Conservation (phyloP, 2,888 invertebrate genomes). For the Protophormia terraenovae region DNA sequence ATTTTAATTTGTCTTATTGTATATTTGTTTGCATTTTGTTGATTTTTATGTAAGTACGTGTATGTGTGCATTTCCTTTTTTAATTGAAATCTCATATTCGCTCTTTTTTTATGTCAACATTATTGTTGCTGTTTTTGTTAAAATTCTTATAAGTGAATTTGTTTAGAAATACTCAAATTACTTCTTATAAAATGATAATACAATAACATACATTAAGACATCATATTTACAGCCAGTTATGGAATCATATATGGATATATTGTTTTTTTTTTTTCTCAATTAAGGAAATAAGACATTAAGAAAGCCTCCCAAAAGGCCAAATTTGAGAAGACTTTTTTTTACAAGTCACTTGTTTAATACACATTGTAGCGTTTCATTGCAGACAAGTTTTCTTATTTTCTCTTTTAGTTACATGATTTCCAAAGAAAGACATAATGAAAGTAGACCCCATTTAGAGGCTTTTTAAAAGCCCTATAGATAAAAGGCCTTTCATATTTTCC, state of each 20-base stretch:
- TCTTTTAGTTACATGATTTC: too few species aligned
- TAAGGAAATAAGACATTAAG: too few species aligned
- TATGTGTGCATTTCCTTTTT: constrained; percentile 52
- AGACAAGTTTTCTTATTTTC: too few species aligned
- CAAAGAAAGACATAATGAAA: too few species aligned
- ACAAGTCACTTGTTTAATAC: too few species aligned
- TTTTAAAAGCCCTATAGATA: too few species aligned
- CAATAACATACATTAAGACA: constrained; percentile 54
- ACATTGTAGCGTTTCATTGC: too few species aligned
- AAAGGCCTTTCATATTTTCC: too few species aligned
- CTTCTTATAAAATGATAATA: constrained; percentile 59
- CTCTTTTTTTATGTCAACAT: constrained; percentile 32
- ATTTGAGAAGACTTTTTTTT: too few species aligned
- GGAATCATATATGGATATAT: neutral
- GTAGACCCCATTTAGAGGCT: too few species aligned
- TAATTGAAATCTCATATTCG: constrained; percentile 66
- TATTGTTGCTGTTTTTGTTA: constrained; percentile 24
- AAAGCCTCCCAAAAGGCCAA: too few species aligned
- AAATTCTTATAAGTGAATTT: constrained; percentile 49
- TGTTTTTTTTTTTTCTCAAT: too few species aligned
- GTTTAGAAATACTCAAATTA: constrained; percentile 63
- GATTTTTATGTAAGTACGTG: constrained; percentile 13
- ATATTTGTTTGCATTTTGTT: constrained; percentile 14
- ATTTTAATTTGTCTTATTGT: constrained; percentile 65
- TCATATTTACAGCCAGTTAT: constrained; percentile 11